Evolutionary conservation across 2,797 vertebrate genomes (phyloP).

Genomic region (Pseudomugil tenellus): DNA sequence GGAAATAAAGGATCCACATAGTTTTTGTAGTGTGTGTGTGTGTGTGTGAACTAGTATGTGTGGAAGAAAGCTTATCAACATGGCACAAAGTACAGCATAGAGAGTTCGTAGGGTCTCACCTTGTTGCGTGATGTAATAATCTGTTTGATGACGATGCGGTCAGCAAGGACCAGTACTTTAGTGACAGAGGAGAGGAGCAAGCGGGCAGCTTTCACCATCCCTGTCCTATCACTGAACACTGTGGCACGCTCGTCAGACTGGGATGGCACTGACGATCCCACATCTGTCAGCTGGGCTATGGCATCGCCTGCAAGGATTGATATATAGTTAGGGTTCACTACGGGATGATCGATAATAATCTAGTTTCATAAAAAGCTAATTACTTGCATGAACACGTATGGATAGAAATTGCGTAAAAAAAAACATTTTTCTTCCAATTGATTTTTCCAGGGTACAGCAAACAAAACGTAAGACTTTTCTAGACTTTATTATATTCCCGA

Average conservation of each 20-base stretch:
- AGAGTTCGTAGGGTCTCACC: conserved; percentile 75
- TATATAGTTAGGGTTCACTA: background rate
- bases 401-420: background rate
- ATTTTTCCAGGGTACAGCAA: background rate
- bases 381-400: background rate
- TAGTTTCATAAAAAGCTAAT: background rate
- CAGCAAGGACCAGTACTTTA: conserved; percentile 95
- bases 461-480: too few species aligned
- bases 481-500: too few species aligned
- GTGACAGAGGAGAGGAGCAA: conserved; percentile 96
- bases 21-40: conserved; percentile 4
- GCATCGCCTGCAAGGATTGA: conserved; percentile 85
- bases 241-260: conserved; percentile 86
- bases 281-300: conserved; percentile 93
- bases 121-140: conserved; percentile 97
- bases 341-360: background rate
- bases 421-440: background rate
- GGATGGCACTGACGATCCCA: conserved; percentile 77
- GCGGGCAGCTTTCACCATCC: conserved; percentile 94
- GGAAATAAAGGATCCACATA: conserved; percentile 40
- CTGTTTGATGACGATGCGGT: conserved; percentile 97
- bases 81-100: background rate
- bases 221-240: conserved; percentile 92
- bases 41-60: background rate
- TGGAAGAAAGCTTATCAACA: background rate